Base-by-base conservation (phyloP, 2,113 vertebrate species). In the Gymnocephalus cernua region DNA sequence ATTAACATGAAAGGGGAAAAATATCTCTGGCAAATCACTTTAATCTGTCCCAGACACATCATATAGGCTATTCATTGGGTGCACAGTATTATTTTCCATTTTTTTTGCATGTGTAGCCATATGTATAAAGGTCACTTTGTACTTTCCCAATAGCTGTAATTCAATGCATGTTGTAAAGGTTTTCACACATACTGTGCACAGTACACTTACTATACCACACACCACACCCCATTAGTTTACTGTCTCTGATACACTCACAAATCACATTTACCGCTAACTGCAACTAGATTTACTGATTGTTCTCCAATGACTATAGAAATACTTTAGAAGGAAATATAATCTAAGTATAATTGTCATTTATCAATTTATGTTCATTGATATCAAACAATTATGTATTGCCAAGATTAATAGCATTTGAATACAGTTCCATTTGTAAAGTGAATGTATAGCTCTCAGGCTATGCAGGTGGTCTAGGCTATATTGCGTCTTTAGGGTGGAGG, bases 241-340 rank as follows among this genome's bases (percentile, higher is more conserved):
- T 73, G 19, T 79, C 48, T 71, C 44, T 62, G 38, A 53, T n/a
- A 41, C 51, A 51, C 27, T 74, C 32, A 75, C 35, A 85, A 72
- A 89, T 81, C 56, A 68, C 32, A 38, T 74, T 67, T 53, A 85
- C 68, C 74, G 57, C 15, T 58, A 47, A 44, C 32, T 32, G 64
- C 29, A 54, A 73, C 9, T 51, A 13, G 21, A 48, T 66, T 27
- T 1, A 47, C 27, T 35, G 25, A 69, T 1, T 41, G n/a, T 44
- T 38, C 6, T 64, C 6, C 53, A 41, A n/a, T 38, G 7, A n/a
- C 14, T 45, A 2, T 18, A 16, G 25, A 15, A n/a, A 54, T 32
- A 44, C 18, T 45, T 67, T 3, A 35, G 48, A 35, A 18, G 8
- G 23, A 66, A 59, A 65, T 65, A 16, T 18, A 27, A 29, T n/a